Percentiles rank a stretch among this genome's conserved stretches.
Evolutionary conservation across 2,888 invertebrate genomes (phyloP).

Genomic region (Drosophila seclusa): DNA sequence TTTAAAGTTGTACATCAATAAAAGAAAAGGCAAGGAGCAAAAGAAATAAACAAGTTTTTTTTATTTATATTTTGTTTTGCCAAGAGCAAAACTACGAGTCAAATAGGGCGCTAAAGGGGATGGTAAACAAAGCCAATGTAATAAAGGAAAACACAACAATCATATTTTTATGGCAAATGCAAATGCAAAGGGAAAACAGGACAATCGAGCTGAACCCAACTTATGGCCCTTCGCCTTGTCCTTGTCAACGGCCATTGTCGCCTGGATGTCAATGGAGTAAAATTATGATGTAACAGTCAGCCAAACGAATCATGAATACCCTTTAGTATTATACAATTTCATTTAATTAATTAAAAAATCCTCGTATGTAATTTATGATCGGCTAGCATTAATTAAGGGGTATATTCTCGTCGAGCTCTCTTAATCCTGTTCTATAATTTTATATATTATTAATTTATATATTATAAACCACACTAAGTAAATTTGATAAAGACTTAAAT

Average conservation of each 20-base stretch:
- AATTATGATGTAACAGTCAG: slow-evolving; percentile 4
- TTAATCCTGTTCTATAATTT: not conserved
- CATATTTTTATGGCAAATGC: slow-evolving; percentile 76
- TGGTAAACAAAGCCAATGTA: slow-evolving; percentile 66
- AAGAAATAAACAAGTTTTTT: slow-evolving; percentile 54
- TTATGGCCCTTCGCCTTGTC: slow-evolving; percentile 51
- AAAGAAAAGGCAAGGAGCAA: slow-evolving; percentile 40
- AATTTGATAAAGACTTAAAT: not conserved
- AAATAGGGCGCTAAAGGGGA: slow-evolving; percentile 24
- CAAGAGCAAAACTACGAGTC: slow-evolving; percentile 49
- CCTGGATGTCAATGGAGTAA: slow-evolving; percentile 32
- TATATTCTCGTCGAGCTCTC: not conserved
- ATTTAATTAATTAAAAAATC: not conserved
- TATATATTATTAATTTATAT: not conserved
- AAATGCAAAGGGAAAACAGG: slow-evolving; percentile 62
- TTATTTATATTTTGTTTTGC: slow-evolving; percentile 7
- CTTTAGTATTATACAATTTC: not conserved
- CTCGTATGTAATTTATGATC: not conserved
- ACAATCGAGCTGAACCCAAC: slow-evolving; percentile 35
- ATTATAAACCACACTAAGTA: not conserved
- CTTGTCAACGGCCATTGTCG: slow-evolving; percentile 54
- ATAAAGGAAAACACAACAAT: slow-evolving; percentile 74
- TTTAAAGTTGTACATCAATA: slow-evolving; percentile 58
- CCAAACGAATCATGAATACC: not conserved
- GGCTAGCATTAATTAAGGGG: not conserved